Evolutionary conservation across 2,888 invertebrate genomes (phyloP).

Genomic region (Amiota mariae): DNA sequence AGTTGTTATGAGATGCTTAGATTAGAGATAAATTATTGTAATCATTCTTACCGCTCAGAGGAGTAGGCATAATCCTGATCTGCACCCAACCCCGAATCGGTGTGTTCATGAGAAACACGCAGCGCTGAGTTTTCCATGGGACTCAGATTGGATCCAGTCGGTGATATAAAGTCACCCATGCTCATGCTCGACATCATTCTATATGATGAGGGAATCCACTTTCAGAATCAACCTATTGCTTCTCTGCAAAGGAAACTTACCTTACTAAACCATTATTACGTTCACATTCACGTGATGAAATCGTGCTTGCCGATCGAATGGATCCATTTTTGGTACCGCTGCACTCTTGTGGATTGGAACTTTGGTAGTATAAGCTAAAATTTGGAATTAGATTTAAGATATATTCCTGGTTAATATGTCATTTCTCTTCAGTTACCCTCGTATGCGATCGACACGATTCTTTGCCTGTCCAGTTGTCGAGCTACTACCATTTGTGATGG

Average conservation of each 20-base stretch:
- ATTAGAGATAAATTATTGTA: no score
- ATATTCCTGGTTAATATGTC: constrained; percentile 38
- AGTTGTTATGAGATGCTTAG: background rate
- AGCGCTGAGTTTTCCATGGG: constrained; percentile 73
- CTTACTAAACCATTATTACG: constrained; percentile 75
- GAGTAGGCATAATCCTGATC: constrained; percentile 85
- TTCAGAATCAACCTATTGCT: background rate
- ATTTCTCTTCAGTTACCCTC: constrained; percentile 68
- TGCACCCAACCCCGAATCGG: constrained; percentile 84
- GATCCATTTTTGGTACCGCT: constrained; percentile 75
- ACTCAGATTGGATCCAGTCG: constrained; percentile 72
- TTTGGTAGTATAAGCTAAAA: constrained; percentile 73
- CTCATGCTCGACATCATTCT: constrained; percentile 75
- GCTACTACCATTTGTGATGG: constrained; percentile 68
- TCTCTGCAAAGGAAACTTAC: constrained; percentile 54
- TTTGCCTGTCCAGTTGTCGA: constrained; percentile 69
- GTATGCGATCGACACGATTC: constrained; percentile 73
- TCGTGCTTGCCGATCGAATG: constrained; percentile 78
- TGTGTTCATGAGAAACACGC: constrained; percentile 83
- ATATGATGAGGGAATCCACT: background rate
- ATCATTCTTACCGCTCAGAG: constrained; percentile 77
- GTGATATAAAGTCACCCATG: constrained; percentile 74
- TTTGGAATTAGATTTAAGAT: constrained; percentile 31
- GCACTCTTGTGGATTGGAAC: constrained; percentile 71
- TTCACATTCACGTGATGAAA: constrained; percentile 76